Evolutionary conservation across 2,888 invertebrate genomes (phyloP).

Genomic region (Polydrusus pterygomalis): DNA sequence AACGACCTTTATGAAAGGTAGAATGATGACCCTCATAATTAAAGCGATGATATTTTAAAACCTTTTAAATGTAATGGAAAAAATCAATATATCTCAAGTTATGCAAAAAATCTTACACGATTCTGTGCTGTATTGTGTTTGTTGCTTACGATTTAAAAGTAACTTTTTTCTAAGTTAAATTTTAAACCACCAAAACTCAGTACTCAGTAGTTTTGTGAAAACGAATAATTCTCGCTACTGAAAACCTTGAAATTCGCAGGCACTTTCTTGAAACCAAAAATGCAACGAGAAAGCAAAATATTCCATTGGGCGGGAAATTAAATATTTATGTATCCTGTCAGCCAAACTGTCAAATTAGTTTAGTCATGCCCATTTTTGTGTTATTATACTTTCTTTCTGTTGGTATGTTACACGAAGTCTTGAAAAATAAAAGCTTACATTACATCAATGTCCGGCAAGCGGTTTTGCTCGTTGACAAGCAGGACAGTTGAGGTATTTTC

Average conservation of each 20-base stretch:
- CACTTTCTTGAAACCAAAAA: slow-evolving; percentile 1
- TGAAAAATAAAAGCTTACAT: background rate
- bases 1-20: too few relatives aligned
- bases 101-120: too few relatives aligned
- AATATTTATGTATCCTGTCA: slow-evolving; percentile 16
- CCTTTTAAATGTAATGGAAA: too few relatives aligned
- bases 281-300: background rate
- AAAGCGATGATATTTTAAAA: too few relatives aligned
- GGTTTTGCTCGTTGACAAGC: too few relatives aligned
- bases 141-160: too few relatives aligned
- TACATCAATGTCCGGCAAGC: background rate
- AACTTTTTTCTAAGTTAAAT: too few relatives aligned
- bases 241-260: background rate
- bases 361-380: slow-evolving; percentile 3
- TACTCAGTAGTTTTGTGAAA: background rate
- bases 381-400: slow-evolving; percentile 8
- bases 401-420: background rate
- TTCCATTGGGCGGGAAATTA: slow-evolving; percentile 6
- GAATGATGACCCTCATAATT: too few relatives aligned
- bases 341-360: slow-evolving; percentile 11
- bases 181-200: too few relatives aligned
- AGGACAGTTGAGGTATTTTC: too few relatives aligned
- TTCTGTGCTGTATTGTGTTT: too few relatives aligned
- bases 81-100: too few relatives aligned
- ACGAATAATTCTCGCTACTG: background rate